phyloP scores from a whole-genome alignment of 1,140 invertebrate genomes.

The Neodiprion pinetum region DNA sequence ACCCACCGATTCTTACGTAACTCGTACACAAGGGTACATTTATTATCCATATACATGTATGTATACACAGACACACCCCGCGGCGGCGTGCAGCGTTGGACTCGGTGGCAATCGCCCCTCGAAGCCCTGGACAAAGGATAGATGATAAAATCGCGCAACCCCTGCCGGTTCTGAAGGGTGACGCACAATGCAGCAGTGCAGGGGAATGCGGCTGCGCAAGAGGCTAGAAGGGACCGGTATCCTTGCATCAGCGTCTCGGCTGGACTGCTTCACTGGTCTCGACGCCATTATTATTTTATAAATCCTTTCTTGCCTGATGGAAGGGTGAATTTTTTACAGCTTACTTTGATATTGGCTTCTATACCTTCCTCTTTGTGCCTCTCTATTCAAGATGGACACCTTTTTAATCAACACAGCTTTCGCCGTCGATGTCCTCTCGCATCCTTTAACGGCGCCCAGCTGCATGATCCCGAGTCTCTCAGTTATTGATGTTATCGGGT shows the following conservation, averaged over 20 bases:
- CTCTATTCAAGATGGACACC: not conserved
- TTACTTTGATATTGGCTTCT: not conserved
- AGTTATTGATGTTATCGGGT: too few species aligned
- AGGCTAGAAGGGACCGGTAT: not conserved
- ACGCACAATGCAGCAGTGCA: constrained; percentile 3
- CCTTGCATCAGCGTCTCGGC: not conserved
- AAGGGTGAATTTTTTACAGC: not conserved
- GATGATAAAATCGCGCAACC: constrained; percentile 4
- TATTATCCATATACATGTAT: too few species aligned
- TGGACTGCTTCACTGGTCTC: not conserved
- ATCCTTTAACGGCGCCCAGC: too few species aligned
- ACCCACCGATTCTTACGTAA: not conserved
- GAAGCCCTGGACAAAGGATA: not conserved
- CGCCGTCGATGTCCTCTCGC: too few species aligned
- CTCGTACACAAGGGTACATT: not conserved
- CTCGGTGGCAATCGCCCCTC: not conserved
- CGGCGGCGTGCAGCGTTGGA: not conserved
- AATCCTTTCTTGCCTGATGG: not conserved
- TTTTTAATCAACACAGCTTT: not conserved
- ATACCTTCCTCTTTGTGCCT: not conserved
- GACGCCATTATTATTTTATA: not conserved
- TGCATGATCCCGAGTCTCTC: too few species aligned
- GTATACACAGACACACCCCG: too few species aligned
- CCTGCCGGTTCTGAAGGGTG: not conserved
- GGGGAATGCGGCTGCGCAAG: constrained; percentile 1